These are phyloP conservation scores for Crypturellus tataupa DNA, from an alignment of 2,797 vertebrate genomes.

Conservation along the genomic window DNA sequence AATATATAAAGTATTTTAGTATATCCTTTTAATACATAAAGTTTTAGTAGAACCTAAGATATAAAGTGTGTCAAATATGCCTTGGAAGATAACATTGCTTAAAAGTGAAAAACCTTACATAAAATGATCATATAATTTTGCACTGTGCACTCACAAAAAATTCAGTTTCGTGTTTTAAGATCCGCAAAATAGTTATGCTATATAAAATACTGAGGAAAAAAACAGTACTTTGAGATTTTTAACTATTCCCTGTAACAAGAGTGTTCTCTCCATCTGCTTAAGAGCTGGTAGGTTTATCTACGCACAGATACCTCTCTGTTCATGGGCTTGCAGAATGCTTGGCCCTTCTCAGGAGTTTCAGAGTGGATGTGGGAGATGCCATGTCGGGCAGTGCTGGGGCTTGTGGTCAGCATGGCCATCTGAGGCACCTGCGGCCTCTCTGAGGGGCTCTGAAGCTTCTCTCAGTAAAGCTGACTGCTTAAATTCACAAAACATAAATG, in stretches of 20 bases:
- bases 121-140: background rate
- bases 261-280: background rate
- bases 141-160: background rate
- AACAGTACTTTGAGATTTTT: background rate
- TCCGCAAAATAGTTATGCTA: background rate
- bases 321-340: background rate
- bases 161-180: background rate
- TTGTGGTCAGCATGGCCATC: background rate
- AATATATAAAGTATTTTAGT: background rate
- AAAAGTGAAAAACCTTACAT: background rate
- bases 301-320: background rate
- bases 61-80: background rate
- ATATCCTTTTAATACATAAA: background rate
- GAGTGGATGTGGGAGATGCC: background rate
- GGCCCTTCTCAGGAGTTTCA: background rate
- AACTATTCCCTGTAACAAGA: background rate
- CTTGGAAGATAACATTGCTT: background rate
- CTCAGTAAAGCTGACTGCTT: fast-evolving
- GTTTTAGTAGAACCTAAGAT: background rate
- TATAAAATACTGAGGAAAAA: background rate
- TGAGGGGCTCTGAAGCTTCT: background rate
- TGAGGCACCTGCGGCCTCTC: background rate
- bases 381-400: background rate
- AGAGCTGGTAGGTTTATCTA: background rate
- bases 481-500: background rate